Percentiles rank a stretch among this genome's conserved stretches.
Evolutionary conservation across 1,140 invertebrate species (phyloP).

Genomic region (Mamestra configurata): DNA sequence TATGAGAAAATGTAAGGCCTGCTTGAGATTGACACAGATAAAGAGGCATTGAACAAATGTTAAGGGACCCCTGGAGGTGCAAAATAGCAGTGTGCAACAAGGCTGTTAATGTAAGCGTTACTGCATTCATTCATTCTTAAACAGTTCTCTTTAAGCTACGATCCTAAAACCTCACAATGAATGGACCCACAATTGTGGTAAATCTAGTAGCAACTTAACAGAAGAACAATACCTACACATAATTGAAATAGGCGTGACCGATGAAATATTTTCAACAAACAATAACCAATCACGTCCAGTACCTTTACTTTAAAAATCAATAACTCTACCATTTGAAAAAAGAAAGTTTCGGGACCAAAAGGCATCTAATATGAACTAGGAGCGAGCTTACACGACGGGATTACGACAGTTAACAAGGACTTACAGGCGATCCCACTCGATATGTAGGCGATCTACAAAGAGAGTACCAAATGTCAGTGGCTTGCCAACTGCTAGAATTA

Average conservation of each 20-base stretch:
- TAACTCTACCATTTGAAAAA: slow-evolving; percentile 7
- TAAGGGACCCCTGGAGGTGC: too few species aligned
- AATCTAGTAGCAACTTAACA: neutral
- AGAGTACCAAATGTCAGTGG: slow-evolving; percentile 67
- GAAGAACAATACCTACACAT: neutral
- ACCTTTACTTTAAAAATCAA: neutral
- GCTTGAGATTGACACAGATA: too few species aligned
- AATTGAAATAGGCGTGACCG: neutral
- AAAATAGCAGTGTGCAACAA: too few species aligned
- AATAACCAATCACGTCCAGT: neutral
- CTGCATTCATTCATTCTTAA: neutral
- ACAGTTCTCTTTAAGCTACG: too few species aligned
- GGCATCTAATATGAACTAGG: slow-evolving; percentile 44
- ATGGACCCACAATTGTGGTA: neutral
- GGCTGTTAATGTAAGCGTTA: too few species aligned
- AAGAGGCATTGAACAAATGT: too few species aligned
- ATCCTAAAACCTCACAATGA: neutral
- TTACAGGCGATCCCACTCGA: slow-evolving; percentile 69
- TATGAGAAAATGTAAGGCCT: neutral
- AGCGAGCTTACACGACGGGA: slow-evolving; percentile 60
- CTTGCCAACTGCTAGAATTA: slow-evolving; percentile 77
- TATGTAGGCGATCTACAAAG: slow-evolving; percentile 67
- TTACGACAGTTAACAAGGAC: slow-evolving; percentile 72
- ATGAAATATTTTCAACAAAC: slow-evolving; percentile 4
- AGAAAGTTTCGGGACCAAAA: slow-evolving; percentile 50